Evolutionary conservation across 1,140 invertebrate species (phyloP).

Genomic region (Cydia amplana): DNA sequence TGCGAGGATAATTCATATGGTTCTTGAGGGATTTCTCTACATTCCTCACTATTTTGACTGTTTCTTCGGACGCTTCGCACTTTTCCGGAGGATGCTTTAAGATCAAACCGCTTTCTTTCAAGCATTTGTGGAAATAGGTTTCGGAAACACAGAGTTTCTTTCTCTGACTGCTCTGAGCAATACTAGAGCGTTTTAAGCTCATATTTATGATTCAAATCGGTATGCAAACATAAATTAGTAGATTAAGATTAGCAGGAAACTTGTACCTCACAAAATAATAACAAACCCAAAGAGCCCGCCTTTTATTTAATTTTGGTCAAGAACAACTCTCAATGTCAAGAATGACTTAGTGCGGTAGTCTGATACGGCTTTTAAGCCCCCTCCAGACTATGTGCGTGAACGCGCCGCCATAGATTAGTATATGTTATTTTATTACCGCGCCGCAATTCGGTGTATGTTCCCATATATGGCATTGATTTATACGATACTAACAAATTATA

Average conservation of each 20-base stretch:
- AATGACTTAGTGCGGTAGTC: no score
- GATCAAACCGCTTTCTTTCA: conserved; percentile 62
- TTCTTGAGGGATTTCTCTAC: conserved; percentile 69
- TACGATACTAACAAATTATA: no score
- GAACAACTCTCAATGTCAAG: no score
- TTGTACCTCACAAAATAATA: neutral
- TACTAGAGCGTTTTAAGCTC: conserved; percentile 34
- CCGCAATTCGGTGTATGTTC: no score
- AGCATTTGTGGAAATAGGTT: conserved; percentile 50
- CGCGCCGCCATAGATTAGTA: no score
- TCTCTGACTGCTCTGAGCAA: conserved; percentile 35
- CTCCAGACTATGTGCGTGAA: no score
- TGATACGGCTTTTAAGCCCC: no score
- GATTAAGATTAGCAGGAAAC: no score
- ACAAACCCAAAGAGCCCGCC: conserved; percentile 29
- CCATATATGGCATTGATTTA: no score
- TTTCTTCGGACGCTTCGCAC: conserved; percentile 53
- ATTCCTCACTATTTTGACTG: conserved; percentile 59
- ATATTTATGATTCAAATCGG: neutral
- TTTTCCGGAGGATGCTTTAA: conserved; percentile 59
- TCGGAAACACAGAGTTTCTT: conserved; percentile 49
- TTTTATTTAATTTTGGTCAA: no score
- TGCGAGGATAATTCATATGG: conserved; percentile 68
- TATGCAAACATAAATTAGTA: no score
- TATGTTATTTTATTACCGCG: no score